Evolutionary conservation across 1,140 invertebrate species (phyloP).

Genomic region (Intoshia linei): DNA sequence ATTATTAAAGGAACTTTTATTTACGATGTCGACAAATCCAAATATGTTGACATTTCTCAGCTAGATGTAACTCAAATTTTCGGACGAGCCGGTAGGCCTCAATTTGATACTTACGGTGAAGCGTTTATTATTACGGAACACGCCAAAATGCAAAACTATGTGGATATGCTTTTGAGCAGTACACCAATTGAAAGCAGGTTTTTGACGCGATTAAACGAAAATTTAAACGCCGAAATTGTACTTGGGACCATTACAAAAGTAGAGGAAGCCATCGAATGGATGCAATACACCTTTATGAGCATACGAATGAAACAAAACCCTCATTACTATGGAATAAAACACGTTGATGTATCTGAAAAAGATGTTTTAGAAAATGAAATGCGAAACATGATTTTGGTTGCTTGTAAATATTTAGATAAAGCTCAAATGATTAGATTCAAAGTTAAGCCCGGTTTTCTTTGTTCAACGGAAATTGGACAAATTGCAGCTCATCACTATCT

Average conservation of each 20-base stretch:
- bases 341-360: too few relatives aligned
- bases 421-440: constrained; percentile 72
- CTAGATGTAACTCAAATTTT: constrained; percentile 96
- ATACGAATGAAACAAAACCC: constrained; percentile 72
- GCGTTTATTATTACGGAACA: constrained; percentile 77
- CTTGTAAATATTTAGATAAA: constrained; percentile 52
- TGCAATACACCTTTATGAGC: constrained; percentile 79
- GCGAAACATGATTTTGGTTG: constrained; percentile 36
- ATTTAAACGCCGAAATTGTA: constrained; percentile 80
- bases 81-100: constrained; percentile 65
- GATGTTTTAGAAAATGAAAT: constrained; percentile 36
- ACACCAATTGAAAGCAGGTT: constrained; percentile 87
- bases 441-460: constrained; percentile 41
- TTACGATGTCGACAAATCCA: constrained; percentile 70
- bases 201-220: constrained; percentile 53
- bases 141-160: constrained; percentile 62
- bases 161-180: constrained; percentile 67
- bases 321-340: constrained; percentile 48
- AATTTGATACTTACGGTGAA: constrained; percentile 38
- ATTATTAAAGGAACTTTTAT: constrained; percentile 86
- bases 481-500: constrained; percentile 91
- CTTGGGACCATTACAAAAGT: constrained; percentile 72
- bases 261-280: constrained; percentile 75
- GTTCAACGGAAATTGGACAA: constrained; percentile 47
- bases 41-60: constrained; percentile 70